phyloP scores from a whole-genome alignment of 2,797 vertebrate species.

The Chanos chanos region DNA sequence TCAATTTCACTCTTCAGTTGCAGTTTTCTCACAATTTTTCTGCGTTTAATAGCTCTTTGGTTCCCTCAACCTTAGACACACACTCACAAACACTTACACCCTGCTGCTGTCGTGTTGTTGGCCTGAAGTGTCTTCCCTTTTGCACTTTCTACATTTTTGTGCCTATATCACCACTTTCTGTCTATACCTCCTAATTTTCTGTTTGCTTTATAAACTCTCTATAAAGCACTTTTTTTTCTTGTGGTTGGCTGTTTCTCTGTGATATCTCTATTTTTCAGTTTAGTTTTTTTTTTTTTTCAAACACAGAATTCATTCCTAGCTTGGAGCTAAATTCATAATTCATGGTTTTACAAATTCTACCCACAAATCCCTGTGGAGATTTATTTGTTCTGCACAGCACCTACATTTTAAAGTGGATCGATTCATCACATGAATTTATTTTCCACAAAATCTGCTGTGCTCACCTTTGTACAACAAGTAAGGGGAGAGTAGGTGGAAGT shows the following conservation, averaged over 20 bases:
- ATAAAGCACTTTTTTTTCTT: slow-evolving; percentile 9
- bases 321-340: slow-evolving; percentile 64
- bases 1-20: no score
- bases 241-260: slow-evolving; percentile 31
- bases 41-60: no score
- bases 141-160: no score
- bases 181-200: background rate
- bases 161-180: no score
- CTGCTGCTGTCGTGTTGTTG: no score
- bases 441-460: slow-evolving; percentile 55
- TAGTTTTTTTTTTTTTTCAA: slow-evolving; percentile 39
- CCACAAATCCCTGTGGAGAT: slow-evolving; percentile 58
- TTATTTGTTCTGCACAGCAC: slow-evolving; percentile 67
- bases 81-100: background rate
- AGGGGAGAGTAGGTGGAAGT: slow-evolving; percentile 32
- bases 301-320: slow-evolving; percentile 45
- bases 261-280: slow-evolving; percentile 56
- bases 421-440: slow-evolving; percentile 69
- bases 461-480: slow-evolving; percentile 38
- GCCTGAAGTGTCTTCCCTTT: no score
- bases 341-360: slow-evolving; percentile 55
- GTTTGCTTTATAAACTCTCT: slow-evolving; percentile 5
- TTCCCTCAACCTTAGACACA: no score
- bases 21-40: no score
- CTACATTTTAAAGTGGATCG: slow-evolving; percentile 64